phyloP scores from a whole-genome alignment of 2,888 invertebrate genomes.

The Agrilus biguttatus region DNA sequence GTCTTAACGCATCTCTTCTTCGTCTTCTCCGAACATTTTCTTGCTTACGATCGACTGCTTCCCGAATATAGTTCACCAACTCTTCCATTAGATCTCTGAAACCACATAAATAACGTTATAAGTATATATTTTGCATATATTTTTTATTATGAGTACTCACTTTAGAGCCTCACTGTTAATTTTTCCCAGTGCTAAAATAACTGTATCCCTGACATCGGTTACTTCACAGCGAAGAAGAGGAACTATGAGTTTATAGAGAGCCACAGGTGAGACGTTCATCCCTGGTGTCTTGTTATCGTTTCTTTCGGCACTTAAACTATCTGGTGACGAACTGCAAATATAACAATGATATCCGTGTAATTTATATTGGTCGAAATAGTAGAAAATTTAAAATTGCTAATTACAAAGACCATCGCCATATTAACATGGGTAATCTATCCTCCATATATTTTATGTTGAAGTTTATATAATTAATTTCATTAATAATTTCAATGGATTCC shows the following conservation, averaged over 20 bases:
- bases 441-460: no score
- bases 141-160: conserved; percentile 37
- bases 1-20: conserved; percentile 78
- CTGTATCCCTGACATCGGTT: conserved; percentile 85
- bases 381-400: no score
- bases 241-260: conserved; percentile 84
- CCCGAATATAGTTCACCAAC: conserved; percentile 76
- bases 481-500: no score
- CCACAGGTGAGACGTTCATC: conserved; percentile 62
- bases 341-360: conserved; percentile 11
- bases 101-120: conserved; percentile 1
- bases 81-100: conserved; percentile 92
- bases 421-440: background rate
- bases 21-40: conserved; percentile 88
- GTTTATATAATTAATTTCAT: no score
- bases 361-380: background rate
- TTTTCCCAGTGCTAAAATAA: conserved; percentile 86
- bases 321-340: conserved; percentile 70
- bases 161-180: conserved; percentile 90
- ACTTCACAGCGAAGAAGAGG: conserved; percentile 88
- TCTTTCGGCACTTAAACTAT: conserved; percentile 73
- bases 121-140: background rate
- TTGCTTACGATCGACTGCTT: conserved; percentile 93
- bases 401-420: no score
- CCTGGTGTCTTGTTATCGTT: conserved; percentile 62